Percentiles rank a stretch among this genome's conserved stretches.
phyloP scores from a whole-genome alignment of 92 coral and sea anemone species.

The Phymanthus crucifer region DNA sequence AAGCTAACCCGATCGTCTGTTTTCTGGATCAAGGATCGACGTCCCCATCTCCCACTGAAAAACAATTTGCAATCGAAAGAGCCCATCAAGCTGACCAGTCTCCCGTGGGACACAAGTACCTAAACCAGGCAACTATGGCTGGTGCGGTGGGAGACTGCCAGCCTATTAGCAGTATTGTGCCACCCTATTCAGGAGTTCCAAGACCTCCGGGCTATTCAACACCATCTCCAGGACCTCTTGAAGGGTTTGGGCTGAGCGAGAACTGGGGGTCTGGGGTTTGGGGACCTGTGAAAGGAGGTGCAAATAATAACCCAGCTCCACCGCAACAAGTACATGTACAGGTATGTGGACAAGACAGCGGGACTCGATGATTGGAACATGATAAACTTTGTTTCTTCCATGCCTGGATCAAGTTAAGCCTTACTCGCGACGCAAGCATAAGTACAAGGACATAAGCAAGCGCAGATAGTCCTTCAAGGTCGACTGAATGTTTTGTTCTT shows the following conservation, averaged over 20 bases:
- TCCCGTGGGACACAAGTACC: conserved; percentile 17
- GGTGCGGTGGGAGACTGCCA: conserved; percentile 23
- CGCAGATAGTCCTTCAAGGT: too few relatives aligned
- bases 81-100: conserved; percentile 15
- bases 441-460: too few relatives aligned
- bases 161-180: conserved; percentile 42
- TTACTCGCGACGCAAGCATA: too few relatives aligned
- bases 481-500: too few relatives aligned
- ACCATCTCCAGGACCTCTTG: conserved; percentile 79
- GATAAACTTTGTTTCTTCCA: not conserved
- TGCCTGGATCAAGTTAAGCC: not conserved
- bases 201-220: conserved; percentile 52
- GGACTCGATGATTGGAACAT: not conserved
- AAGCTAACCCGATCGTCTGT: not conserved
- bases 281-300: conserved; percentile 74
- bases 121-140: conserved; percentile 19
- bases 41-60: conserved; percentile 13
- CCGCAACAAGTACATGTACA: conserved; percentile 34
- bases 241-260: conserved; percentile 84
- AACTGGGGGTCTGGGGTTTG: conserved; percentile 91
- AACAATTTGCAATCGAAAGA: conserved; percentile 3
- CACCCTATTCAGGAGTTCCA: conserved; percentile 49
- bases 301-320: conserved; percentile 24
- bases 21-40: conserved; percentile 18
- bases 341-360: conserved; percentile 4